Evolutionary conservation across 2,113 vertebrate genomes (phyloP).

Genomic region (Orthonyx spaldingii): DNA sequence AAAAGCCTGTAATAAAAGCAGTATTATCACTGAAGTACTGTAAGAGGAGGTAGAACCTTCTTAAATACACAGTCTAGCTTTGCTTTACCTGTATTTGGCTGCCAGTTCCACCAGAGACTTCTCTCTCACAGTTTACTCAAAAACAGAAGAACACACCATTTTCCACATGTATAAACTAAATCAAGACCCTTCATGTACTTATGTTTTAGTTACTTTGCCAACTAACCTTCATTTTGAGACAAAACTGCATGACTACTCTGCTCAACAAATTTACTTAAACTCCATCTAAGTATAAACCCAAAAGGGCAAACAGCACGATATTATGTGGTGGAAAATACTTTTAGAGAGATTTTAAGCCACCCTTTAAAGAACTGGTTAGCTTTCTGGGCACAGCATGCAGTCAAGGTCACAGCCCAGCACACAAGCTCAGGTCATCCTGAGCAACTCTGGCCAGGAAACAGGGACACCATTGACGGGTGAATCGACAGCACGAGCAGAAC

Average conservation of each 20-base stretch:
- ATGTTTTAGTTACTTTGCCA: rapidly evolving
- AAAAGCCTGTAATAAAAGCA: rapidly evolving
- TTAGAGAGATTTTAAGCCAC: rapidly evolving
- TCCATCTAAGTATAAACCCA: background rate
- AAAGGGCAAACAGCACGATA: rapidly evolving
- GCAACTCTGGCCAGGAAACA: background rate
- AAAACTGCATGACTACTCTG: background rate
- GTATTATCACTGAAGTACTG: background rate
- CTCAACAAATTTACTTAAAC: background rate
- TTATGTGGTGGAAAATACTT: rapidly evolving
- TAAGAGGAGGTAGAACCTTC: rapidly evolving
- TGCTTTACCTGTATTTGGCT: background rate
- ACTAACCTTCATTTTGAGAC: background rate
- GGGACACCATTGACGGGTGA: rapidly evolving
- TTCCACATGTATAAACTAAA: rapidly evolving
- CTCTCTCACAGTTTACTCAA: background rate
- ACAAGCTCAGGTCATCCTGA: too few relatives aligned
- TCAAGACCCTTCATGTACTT: rapidly evolving
- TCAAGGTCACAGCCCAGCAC: background rate
- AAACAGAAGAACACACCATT: rapidly evolving
- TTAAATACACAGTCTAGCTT: background rate
- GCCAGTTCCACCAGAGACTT: background rate
- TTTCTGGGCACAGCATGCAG: rapidly evolving
- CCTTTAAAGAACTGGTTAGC: rapidly evolving
- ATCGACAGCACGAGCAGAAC: rapidly evolving